Evolutionary conservation across 2,113 vertebrate genomes (phyloP).

Genomic region (Platysternon megacephalum): DNA sequence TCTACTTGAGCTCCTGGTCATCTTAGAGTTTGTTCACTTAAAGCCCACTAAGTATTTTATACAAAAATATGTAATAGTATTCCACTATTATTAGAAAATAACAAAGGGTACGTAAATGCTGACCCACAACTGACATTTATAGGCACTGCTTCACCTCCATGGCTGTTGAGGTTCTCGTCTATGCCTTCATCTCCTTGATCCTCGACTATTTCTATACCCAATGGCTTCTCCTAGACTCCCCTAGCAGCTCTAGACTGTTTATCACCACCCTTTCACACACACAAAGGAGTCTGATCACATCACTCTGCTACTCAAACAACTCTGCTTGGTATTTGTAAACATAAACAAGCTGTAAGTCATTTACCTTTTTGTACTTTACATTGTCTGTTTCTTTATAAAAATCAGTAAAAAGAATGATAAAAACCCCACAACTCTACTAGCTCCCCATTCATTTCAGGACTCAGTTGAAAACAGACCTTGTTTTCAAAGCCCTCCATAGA

Average conservation of each 20-base stretch:
- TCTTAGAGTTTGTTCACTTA: background rate
- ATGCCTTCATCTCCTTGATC: background rate
- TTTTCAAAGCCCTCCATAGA: background rate
- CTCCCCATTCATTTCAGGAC: conserved; percentile 2
- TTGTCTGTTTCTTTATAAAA: background rate
- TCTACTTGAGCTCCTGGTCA: background rate
- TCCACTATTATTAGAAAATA: background rate
- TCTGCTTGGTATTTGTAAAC: background rate
- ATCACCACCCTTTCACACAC: background rate
- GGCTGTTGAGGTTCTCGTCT: rapidly evolving
- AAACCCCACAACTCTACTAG: background rate
- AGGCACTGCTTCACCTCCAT: background rate
- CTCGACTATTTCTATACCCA: background rate
- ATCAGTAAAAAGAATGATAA: background rate
- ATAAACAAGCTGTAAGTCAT: background rate
- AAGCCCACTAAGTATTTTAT: background rate
- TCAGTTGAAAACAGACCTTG: conserved; percentile 5
- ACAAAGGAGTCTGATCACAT: conserved; percentile 5
- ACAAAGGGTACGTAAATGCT: background rate
- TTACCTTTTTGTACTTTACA: background rate
- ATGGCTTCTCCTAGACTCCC: background rate
- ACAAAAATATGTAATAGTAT: background rate
- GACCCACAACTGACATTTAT: background rate
- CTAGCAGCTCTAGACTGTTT: background rate
- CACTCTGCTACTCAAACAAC: background rate